These are phyloP conservation scores for Liasis olivaceus DNA, from an alignment of 2,797 vertebrate species.

Conservation along the genomic window DNA sequence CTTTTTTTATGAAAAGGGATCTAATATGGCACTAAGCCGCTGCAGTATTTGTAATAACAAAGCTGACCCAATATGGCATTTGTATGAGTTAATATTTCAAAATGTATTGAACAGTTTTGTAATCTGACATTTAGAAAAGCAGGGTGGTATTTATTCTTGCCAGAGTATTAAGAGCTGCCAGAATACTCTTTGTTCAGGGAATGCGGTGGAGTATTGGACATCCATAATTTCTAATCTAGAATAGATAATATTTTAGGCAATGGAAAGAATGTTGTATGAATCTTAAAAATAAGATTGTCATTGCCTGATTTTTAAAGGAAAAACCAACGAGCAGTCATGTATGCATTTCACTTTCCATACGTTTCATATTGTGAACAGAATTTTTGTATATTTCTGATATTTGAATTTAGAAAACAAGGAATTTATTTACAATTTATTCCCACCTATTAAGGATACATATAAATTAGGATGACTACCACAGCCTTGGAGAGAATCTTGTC, in stretches of 20 bases:
- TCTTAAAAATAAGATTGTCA: conserved; percentile 47
- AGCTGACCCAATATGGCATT: conserved; percentile 69
- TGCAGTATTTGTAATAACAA: conserved; percentile 76
- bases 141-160: conserved; percentile 77
- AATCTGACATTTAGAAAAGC: conserved; percentile 70
- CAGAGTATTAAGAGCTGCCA: conserved; percentile 68
- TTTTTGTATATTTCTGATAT: conserved; percentile 55
- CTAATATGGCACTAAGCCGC: conserved; percentile 71
- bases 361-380: conserved; percentile 53
- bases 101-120: conserved; percentile 73
- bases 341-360: conserved; percentile 47
- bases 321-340: conserved; percentile 39
- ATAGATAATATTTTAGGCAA: conserved; percentile 52
- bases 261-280: conserved; percentile 33
- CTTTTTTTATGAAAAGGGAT: conserved; percentile 71
- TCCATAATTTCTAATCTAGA: conserved; percentile 74
- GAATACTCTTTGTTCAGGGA: conserved; percentile 69
- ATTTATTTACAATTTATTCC: conserved; percentile 44
- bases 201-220: conserved; percentile 65
- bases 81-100: conserved; percentile 72
- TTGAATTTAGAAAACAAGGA: conserved; percentile 60
- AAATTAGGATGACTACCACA: background rate
- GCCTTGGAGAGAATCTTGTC: background rate
- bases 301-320: conserved; percentile 47
- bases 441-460: background rate